Conservation (phyloP, 2,797 vertebrate species). For the Clarias laeviceps region DNA sequence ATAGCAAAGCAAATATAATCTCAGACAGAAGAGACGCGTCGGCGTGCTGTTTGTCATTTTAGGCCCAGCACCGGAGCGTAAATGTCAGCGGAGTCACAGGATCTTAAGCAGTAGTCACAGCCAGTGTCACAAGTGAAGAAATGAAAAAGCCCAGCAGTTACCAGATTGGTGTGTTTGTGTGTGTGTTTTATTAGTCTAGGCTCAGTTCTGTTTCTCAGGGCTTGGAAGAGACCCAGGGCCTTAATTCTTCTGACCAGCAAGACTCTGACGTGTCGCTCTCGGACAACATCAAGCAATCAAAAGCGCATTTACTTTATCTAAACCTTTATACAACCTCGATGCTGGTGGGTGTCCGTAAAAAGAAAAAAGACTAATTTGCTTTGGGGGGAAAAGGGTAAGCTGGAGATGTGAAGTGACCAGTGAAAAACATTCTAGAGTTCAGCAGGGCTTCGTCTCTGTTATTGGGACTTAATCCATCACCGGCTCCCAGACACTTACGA, state of each 20-base stretch:
- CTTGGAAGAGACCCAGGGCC: conserved; percentile 39
- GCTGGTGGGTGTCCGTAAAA: conserved; percentile 56
- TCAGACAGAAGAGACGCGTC: neutral
- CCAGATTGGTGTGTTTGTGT: conserved; percentile 41
- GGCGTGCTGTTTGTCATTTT: conserved; percentile 19
- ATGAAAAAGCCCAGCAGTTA: conserved; percentile 56
- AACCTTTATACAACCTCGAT: conserved; percentile 58
- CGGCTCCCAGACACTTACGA: conserved; percentile 13
- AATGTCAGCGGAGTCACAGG: conserved; percentile 49
- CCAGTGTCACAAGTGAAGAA: conserved; percentile 29
- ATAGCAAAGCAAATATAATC: conserved; percentile 1
- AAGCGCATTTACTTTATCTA: conserved; percentile 64
- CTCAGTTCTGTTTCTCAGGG: conserved; percentile 35
- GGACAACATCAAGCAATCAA: conserved; percentile 63
- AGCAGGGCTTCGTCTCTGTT: conserved; percentile 49
- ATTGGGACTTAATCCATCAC: conserved; percentile 51
- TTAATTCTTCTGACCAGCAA: conserved; percentile 59
- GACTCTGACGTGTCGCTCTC: conserved; percentile 53
- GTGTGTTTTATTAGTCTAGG: conserved; percentile 42
- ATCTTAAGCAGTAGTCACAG: conserved; percentile 39
- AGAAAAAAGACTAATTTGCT: conserved; percentile 59
- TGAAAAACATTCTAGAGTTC: conserved; percentile 54
- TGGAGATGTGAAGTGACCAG: conserved; percentile 56
- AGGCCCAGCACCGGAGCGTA: conserved; percentile 31
- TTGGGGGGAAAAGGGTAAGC: conserved; percentile 56